These are phyloP conservation scores for Trissonchulus latispiculum DNA, from an alignment of 2,888 invertebrate genomes.

Conservation along the genomic window DNA sequence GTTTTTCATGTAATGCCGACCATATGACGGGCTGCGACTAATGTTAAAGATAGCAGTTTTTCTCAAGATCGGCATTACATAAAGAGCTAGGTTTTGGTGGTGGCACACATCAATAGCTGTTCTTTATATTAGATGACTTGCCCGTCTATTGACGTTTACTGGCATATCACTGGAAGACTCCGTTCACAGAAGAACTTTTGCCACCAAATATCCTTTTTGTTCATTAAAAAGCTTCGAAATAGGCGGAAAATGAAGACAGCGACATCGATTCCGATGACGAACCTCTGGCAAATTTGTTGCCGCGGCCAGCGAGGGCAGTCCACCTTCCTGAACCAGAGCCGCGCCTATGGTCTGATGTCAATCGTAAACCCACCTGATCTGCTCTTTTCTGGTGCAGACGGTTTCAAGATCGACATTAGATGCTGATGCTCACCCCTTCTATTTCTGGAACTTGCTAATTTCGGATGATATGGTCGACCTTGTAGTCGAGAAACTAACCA, in stretches of 20 bases:
- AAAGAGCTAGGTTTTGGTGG: not conserved
- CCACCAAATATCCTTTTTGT: not conserved
- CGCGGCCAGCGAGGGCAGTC: not conserved
- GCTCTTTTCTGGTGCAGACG: not conserved
- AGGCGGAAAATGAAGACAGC: not conserved
- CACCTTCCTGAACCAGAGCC: not conserved
- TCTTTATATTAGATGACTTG: not conserved
- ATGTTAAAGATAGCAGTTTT: constrained; percentile 8
- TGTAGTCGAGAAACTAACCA: constrained; percentile 6
- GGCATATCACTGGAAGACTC: not conserved
- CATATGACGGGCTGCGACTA: constrained; percentile 1
- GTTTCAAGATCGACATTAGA: not conserved
- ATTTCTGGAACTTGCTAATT: not conserved
- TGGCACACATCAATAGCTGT: not conserved
- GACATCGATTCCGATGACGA: not conserved
- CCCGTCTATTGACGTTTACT: not conserved
- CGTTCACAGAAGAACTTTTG: not conserved
- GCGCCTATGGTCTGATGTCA: not conserved
- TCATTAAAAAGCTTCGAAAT: not conserved
- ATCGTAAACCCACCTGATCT: not conserved
- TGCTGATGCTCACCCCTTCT: not conserved
- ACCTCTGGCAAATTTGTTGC: not conserved
- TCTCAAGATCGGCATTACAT: not conserved
- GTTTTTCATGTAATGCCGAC: not conserved
- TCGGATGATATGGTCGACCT: constrained; percentile 4